Base-by-base conservation (phyloP, 2,113 vertebrate species). In the Lampris megalopsis region DNA sequence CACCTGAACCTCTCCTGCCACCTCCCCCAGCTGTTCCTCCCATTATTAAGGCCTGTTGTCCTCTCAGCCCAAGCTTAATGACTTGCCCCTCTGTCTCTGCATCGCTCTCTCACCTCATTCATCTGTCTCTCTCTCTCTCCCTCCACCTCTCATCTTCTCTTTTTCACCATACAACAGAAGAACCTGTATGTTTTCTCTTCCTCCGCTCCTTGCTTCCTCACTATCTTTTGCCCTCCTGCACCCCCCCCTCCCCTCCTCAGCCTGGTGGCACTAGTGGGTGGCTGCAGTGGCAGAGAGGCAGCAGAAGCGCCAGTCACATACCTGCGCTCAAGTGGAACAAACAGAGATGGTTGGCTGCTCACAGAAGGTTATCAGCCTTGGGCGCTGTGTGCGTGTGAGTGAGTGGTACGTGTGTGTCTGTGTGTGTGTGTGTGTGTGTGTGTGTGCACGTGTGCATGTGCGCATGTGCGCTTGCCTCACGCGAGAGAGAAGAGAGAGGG, bases 321-420 rank as follows among this genome's bases (percentile, higher is more conserved):
- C 90, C 92, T 91, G 93, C 90, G 84, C 80, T 93, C 90, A 91
- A 91, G 90, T 93, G 93, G 90, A 94, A 94, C 92, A 92, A 93
- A 93, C 88, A 83, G 77, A 45, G 92, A 93, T 89, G 91, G 92
- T 91, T 90, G 92, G 90, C 88, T 93, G 92, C 91, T 88, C 87
- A 83, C 73, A 45, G 89, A 94, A 93, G 93, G 93, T 93, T 92
- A 90, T 92, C 84, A 82, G 90, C 92, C 88, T 63, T 75, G 79
- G 89, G 90, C 88, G 24, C 49, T 13, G 68, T 5, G 50, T 42
- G 63, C 43, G 60, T 38, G 43, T 67, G 61, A 62, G 63, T 75
- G 53, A 73, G 42, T 65, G 52, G 35, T 59, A 8, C 61, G 71
- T 24, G 60, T 68, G 61, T 73, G 62, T 63, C 52, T 77, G 76